Base-by-base conservation (phyloP, 2,888 invertebrate genomes). In the Eilema depressum region DNA sequence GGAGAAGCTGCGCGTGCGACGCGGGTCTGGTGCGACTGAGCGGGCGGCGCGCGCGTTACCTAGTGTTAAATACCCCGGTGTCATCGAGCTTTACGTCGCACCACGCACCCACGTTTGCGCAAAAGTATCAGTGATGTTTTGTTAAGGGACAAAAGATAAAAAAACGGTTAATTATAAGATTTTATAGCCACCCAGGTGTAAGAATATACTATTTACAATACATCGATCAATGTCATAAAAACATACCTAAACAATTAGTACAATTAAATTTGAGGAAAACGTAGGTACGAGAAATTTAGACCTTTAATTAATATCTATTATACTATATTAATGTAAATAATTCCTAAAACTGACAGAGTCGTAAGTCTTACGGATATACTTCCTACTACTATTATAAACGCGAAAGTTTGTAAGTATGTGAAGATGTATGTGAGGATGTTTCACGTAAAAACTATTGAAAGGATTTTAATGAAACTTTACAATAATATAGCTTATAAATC, bases 21-120 rank as follows among this genome's bases (percentile, higher is more conserved):
- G 91, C 90, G 91, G 78, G 80, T 88, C 86, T 79, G 79, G 85
- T 82, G 89, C 90, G 90, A 92, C 93, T 94, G 93, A 93, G 88
- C 93, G 89, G 89, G 85, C 88, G 86, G 88, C 92, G 89, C 89
- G 87, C 88, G 88, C 78, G 88, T 78, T 86, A 83, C 89, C 88
- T 90, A 90, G 92, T 93, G 93, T 93, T 94, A 95, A 92, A 95
- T 93, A 93, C 93, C 85, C 91, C 89, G 88, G 89, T 86, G 89
- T 88, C 92, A 89, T 89, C 89, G 89, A 86, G 90, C 89, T 88
- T 83, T 84, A 85, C 88, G 88, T 90, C 91, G 86, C 88, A 90
- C 89, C 89, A 89, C 89, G 87, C 87, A 88, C 88, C 89, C 89
- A 89, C 89, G 86, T 85, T 85, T 88, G 85, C 89, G 84, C 83